A percentile compares a stretch with the other conserved stretches of the same genome.
These are phyloP conservation scores for Neodon shergylaensis DNA, from an alignment of 2,113 vertebrate species.

Conservation along the genomic window DNA sequence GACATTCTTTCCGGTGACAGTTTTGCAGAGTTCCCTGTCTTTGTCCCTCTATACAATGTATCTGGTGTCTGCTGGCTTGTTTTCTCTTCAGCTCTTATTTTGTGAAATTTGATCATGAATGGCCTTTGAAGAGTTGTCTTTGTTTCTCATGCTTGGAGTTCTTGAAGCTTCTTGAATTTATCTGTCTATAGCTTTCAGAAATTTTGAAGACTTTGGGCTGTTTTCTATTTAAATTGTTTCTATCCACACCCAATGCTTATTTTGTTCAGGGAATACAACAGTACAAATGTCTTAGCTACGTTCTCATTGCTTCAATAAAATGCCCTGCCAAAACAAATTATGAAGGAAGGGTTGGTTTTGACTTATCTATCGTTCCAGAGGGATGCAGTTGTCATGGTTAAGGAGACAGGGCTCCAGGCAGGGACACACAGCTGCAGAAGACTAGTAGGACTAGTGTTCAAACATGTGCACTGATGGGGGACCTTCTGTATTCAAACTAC, in stretches of 20 bases:
- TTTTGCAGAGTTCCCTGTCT: not conserved
- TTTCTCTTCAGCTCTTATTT: not conserved
- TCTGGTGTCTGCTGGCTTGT: not conserved
- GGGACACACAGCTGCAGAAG: too few species aligned
- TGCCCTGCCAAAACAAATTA: not conserved
- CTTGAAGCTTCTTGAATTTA: not conserved
- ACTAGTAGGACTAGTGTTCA: too few species aligned
- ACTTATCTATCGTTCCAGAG: not conserved
- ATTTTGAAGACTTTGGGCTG: not conserved
- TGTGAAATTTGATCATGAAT: not conserved
- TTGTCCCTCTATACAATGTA: not conserved
- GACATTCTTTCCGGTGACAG: not conserved
- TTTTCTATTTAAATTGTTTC: constrained; percentile 10
- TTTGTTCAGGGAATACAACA: not conserved
- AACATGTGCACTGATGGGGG: too few species aligned
- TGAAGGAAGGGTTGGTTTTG: too few species aligned
- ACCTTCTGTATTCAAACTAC: not conserved
- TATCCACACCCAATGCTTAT: not conserved
- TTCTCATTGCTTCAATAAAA: not conserved
- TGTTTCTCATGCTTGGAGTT: not conserved
- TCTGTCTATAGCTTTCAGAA: not conserved
- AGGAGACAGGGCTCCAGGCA: too few species aligned
- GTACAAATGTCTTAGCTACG: not conserved
- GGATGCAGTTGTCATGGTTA: not conserved
- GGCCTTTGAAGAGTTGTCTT: not conserved